Evolutionary conservation across 2,113 vertebrate genomes (phyloP).

Genomic region (Trinectes maculatus): DNA sequence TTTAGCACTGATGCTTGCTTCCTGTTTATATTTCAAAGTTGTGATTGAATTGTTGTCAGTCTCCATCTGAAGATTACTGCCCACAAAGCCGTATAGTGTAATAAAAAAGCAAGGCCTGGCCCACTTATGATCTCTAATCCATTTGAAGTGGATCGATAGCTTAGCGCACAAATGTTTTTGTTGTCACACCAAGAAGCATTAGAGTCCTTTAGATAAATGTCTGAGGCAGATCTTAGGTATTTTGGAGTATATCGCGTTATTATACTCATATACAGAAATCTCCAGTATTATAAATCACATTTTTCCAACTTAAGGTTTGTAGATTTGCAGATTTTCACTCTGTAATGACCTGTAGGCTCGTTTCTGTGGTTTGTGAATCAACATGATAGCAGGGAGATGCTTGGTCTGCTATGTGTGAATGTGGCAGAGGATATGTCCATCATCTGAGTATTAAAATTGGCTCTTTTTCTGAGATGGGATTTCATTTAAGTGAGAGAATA

Average conservation of each 20-base stretch:
- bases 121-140: conserved; percentile 24
- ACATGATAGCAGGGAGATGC: conserved; percentile 28
- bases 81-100: neutral
- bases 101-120: neutral
- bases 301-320: too few species aligned
- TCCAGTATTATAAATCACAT: conserved; percentile 22
- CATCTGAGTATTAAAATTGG: conserved; percentile 63
- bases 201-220: conserved; percentile 6
- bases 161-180: conserved; percentile 14
- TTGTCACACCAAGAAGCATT: conserved; percentile 27
- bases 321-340: too few species aligned
- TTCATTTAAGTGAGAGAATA: conserved; percentile 75
- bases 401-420: conserved; percentile 40
- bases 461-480: conserved; percentile 60
- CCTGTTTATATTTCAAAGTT: conserved; percentile 17
- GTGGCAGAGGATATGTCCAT: conserved; percentile 53
- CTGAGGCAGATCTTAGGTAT: conserved; percentile 9
- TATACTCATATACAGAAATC: conserved; percentile 25
- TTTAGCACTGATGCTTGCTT: conserved; percentile 16
- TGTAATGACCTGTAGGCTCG: too few species aligned
- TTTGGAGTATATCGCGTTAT: neutral
- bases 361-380: too few species aligned
- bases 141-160: conserved; percentile 45
- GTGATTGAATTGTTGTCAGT: conserved; percentile 8
- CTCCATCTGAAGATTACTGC: neutral